Percentiles rank a stretch among this genome's conserved stretches.
phyloP scores from a whole-genome alignment of 2,113 vertebrate species.

The Sapajus apella region DNA sequence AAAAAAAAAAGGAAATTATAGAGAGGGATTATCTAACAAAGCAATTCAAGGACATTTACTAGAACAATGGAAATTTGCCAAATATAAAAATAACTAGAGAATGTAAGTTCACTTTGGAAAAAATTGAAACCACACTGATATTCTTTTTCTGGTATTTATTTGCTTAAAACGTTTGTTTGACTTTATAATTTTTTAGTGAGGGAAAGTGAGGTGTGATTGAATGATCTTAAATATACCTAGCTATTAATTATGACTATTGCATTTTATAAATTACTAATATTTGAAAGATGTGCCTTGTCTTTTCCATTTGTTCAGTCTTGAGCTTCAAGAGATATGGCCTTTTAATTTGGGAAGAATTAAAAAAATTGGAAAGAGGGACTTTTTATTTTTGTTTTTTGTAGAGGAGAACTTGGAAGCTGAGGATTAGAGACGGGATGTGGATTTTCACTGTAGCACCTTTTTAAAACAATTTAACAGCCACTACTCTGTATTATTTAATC shows the following conservation, averaged over 20 bases:
- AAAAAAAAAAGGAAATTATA: not conserved
- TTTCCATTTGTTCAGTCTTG: no score
- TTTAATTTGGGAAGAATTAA: constrained; percentile 42
- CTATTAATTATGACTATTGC: not conserved
- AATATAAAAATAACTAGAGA: not conserved
- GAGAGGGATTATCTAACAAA: not conserved
- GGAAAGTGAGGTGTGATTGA: not conserved
- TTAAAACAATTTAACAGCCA: not conserved
- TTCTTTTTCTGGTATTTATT: constrained; percentile 17
- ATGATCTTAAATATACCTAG: not conserved
- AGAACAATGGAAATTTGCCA: not conserved
- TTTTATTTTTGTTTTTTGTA: not conserved
- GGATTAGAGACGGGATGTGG: not conserved
- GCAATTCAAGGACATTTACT: not conserved
- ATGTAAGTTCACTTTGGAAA: not conserved
- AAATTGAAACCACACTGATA: not conserved
- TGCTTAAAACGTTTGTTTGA: constrained; percentile 4
- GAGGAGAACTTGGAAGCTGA: not conserved
- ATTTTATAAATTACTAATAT: constrained; percentile 33
- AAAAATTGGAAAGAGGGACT: not conserved
- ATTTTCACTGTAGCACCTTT: not conserved
- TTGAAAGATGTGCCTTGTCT: not conserved
- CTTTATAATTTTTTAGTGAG: constrained; percentile 26
- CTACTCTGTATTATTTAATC: not conserved
- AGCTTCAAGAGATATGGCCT: not conserved